A percentile compares a stretch with the other conserved stretches of the same genome.
Conservation (phyloP, 1,140 invertebrate genomes). For the Heliconius eleuchia region DNA sequence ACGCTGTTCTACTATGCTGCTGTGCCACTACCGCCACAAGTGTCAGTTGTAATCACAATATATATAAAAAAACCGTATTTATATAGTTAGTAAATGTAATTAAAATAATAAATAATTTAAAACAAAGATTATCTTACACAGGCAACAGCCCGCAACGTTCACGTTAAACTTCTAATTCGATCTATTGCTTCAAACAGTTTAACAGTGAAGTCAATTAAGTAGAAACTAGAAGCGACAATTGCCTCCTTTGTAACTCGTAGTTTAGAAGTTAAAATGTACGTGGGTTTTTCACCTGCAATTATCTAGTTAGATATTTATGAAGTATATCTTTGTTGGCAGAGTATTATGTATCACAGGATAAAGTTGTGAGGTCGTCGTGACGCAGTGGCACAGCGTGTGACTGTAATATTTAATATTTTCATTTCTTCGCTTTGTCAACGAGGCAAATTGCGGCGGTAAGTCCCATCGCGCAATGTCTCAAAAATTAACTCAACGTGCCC, state of each 20-base stretch:
- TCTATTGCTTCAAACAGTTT: constrained; percentile 9
- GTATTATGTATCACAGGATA: not conserved
- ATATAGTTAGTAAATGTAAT: not conserved
- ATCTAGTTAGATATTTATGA: not conserved
- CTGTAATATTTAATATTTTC: too few species aligned
- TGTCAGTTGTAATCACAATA: too few species aligned
- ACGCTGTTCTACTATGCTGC: too few species aligned
- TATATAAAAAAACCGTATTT: too few species aligned
- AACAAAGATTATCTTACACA: not conserved
- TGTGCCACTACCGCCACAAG: too few species aligned
- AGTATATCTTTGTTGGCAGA: not conserved
- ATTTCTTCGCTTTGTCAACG: too few species aligned
- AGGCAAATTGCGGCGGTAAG: too few species aligned
- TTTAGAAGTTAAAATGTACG: constrained; percentile 14
- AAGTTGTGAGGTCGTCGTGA: not conserved
- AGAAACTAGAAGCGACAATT: constrained; percentile 13
- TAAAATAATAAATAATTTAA: not conserved
- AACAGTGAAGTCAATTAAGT: constrained; percentile 9
- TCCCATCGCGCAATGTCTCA: too few species aligned
- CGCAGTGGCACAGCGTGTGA: too few species aligned
- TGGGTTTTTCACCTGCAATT: constrained; percentile 5
- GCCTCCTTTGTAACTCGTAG: constrained; percentile 6
- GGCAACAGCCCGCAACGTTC: not conserved
- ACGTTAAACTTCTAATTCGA: constrained; percentile 9
- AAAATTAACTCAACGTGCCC: too few species aligned